phyloP scores from a whole-genome alignment of 2,888 invertebrate genomes.

The Noctua pronuba region DNA sequence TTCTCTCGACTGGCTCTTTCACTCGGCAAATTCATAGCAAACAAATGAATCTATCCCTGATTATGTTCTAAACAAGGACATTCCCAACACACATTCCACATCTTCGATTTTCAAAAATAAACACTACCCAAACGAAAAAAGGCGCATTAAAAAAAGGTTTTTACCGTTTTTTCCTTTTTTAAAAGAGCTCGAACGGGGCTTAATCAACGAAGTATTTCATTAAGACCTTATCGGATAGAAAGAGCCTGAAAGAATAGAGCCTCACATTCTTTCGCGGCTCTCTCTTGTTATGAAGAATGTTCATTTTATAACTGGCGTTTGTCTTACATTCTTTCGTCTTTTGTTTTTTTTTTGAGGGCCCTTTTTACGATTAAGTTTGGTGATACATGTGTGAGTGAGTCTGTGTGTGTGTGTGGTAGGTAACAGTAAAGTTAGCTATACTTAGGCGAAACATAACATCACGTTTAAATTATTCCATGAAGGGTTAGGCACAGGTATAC shows the following conservation, averaged over 20 bases:
- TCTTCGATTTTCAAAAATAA: slow-evolving; percentile 50
- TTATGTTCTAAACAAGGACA: not conserved
- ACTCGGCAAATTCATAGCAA: not conserved
- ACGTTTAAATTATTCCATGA: not conserved
- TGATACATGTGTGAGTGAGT: not conserved
- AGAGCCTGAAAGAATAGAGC: slow-evolving; percentile 84
- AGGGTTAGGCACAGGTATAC: not conserved
- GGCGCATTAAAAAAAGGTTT: slow-evolving; percentile 41
- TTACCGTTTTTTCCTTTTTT: slow-evolving; percentile 69
- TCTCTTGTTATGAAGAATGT: slow-evolving; percentile 89
- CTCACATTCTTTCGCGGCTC: slow-evolving; percentile 84
- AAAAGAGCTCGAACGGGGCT: slow-evolving; percentile 74
- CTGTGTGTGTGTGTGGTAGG: not conserved
- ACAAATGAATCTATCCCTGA: not conserved
- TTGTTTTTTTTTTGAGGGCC: slow-evolving; percentile 67
- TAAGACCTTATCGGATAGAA: slow-evolving; percentile 82
- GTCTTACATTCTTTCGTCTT: slow-evolving; percentile 76
- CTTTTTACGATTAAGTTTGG: slow-evolving; percentile 24
- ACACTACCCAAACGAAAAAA: slow-evolving; percentile 33
- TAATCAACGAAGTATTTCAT: slow-evolving; percentile 90
- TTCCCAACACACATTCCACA: not conserved
- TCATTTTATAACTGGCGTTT: slow-evolving; percentile 84
- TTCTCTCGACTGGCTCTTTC: not conserved
- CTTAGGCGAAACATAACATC: not conserved
- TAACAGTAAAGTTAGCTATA: not conserved